Evolutionary conservation across 2,888 invertebrate species (phyloP), one percentile per base, ranked within the genome.

Genomic region (Drosophila stalkeri): DNA sequence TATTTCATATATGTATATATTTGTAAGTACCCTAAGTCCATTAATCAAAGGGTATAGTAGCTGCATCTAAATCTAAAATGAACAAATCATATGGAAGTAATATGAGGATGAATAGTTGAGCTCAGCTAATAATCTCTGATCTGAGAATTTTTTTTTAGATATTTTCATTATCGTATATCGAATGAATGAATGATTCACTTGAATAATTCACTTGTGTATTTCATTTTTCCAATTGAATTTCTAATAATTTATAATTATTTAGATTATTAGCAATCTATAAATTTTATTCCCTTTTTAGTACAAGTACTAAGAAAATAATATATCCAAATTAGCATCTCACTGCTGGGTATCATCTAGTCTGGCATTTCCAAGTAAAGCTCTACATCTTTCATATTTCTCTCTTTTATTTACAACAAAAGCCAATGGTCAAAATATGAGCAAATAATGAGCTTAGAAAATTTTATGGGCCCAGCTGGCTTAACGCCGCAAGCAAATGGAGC

Each of bases 401-500:
- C 5, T 31, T 37, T 37, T 44, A 49, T 49, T 9, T 56, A 68
- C 67, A 72, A 64, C 52, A 65, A 77, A 59, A 62, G 81, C 64
- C 57, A 81, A 81, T 68, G 65, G 54, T 64, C 57, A 72, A 78
- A 84, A 79, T 81, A 79, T 89, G 86, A 79, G 78, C 89, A 85
- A 85, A 85, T 85, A 85, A 85, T 85, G 86, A 85, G 85, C 86
- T 86, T 89, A 85, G 85, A 89, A 88, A 89, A 83, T 86, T 72
- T 74, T 79, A 83, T 75, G 77, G 72, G 72, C 55, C 12, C 60
- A 65, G 71, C 71, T 73, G 60, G 55, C 54, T 64, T 8, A 14
- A n/a, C 62, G 70, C 64, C 70, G 57, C 61, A 72, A 68, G 75
- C 71, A 78, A 78, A 73, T 80, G 72, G 70, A 49, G 64, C 67